A percentile compares a stretch with the other conserved stretches of the same genome.
These are phyloP conservation scores for Melanotaenia pygmaea DNA, from an alignment of 2,797 vertebrate species.

Conservation along the genomic window DNA sequence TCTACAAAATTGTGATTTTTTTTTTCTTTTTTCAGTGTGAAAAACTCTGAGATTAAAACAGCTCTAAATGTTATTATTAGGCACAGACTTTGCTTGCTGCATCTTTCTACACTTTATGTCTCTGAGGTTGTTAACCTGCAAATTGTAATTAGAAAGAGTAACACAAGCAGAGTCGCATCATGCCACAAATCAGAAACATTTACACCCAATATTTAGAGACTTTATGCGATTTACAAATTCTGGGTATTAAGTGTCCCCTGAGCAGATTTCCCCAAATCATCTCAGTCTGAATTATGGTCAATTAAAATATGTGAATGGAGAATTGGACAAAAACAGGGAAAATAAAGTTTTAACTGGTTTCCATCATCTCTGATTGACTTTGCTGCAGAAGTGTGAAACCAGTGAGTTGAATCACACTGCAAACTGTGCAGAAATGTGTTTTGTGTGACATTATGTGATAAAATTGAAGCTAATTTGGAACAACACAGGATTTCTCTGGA, in stretches of 20 bases:
- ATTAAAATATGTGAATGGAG: constrained; percentile 28
- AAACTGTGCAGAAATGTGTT: not conserved
- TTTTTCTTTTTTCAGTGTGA: not conserved
- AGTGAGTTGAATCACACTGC: not conserved
- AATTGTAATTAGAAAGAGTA: not conserved
- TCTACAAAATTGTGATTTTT: no score
- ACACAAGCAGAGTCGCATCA: not conserved
- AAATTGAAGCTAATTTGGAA: not conserved
- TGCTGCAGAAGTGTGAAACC: not conserved
- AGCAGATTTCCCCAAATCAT: constrained; percentile 30
- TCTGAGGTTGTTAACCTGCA: not conserved
- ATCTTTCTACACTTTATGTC: not conserved
- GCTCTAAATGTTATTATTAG: not conserved
- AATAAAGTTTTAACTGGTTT: constrained; percentile 34
- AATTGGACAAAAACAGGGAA: constrained; percentile 1
- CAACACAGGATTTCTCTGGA: not conserved
- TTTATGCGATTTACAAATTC: constrained; percentile 23
- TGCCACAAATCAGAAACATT: not conserved
- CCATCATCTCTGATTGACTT: not conserved
- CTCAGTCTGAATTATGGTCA: constrained; percentile 35
- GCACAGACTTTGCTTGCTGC: not conserved
- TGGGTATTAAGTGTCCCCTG: not conserved
- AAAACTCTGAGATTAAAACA: not conserved
- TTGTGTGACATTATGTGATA: not conserved
- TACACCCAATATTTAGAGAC: not conserved